phyloP scores from a whole-genome alignment of 2,797 vertebrate species.

The Echeneis naucrates region DNA sequence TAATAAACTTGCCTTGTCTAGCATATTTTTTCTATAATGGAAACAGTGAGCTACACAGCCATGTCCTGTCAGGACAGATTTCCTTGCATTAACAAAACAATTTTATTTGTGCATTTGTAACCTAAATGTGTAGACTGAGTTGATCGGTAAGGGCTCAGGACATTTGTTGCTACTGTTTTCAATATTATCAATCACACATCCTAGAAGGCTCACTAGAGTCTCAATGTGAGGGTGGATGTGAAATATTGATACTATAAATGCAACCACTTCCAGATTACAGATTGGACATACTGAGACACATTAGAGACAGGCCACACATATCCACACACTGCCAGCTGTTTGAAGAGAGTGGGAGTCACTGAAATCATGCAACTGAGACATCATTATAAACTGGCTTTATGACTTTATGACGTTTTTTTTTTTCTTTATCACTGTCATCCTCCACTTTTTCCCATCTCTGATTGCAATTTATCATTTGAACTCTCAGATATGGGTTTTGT shows the following conservation, averaged over 20 bases:
- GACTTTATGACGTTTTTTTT: conserved; percentile 6
- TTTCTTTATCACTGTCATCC: background rate
- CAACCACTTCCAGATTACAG: too few species aligned
- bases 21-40: too few species aligned
- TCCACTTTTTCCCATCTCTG: background rate
- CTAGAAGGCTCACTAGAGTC: background rate
- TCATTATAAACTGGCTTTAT: background rate
- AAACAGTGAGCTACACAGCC: background rate
- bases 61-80: background rate
- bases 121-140: background rate
- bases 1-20: too few species aligned
- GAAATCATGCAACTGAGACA: background rate
- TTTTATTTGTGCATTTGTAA: background rate
- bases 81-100: background rate
- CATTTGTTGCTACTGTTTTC: conserved; percentile 4
- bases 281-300: too few species aligned
- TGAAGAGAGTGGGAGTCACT: background rate
- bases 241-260: too few species aligned
- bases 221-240: too few species aligned
- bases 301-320: too few species aligned
- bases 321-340: too few species aligned
- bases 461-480: background rate
- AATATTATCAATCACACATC: conserved; percentile 12
- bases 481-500: background rate
- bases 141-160: background rate